Conservation (phyloP, 2,888 invertebrate genomes). For the Lasioglossum zephyrum region DNA sequence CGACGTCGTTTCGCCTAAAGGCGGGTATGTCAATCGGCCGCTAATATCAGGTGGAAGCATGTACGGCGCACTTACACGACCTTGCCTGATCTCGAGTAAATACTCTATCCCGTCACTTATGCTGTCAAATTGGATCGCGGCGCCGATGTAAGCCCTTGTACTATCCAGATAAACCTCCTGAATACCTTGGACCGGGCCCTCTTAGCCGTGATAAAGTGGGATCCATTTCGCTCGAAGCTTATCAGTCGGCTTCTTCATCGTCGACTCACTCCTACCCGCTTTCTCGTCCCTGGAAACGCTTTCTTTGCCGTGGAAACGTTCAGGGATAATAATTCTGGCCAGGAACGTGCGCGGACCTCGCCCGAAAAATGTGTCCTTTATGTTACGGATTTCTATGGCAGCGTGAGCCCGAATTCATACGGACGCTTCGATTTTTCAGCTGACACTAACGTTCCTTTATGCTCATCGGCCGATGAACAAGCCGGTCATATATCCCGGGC, state of each 20-base stretch:
- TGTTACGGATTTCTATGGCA: not conserved
- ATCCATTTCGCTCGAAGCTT: constrained; percentile 65
- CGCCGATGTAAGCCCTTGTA: constrained; percentile 59
- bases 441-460: constrained; percentile 28
- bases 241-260: constrained; percentile 45
- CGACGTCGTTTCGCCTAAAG: constrained; percentile 30
- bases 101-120: constrained; percentile 64
- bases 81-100: constrained; percentile 59
- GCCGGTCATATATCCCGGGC: constrained; percentile 24
- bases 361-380: constrained; percentile 32
- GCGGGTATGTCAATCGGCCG: constrained; percentile 54
- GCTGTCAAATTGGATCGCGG: constrained; percentile 64
- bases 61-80: constrained; percentile 46
- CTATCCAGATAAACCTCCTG: constrained; percentile 59
- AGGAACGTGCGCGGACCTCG: not conserved
- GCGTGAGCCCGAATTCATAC: constrained; percentile 20
- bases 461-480: constrained; percentile 34
- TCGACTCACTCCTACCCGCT: not conserved
- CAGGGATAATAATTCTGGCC: constrained; percentile 51
- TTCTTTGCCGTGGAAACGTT: constrained; percentile 4
- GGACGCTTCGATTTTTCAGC: constrained; percentile 49
- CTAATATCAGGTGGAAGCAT: constrained; percentile 51
- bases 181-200: constrained; percentile 40
- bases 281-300: not conserved
- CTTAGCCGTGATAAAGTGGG: constrained; percentile 61